Conservation (phyloP, 2,888 invertebrate species). For the Geophilus truncorum region DNA sequence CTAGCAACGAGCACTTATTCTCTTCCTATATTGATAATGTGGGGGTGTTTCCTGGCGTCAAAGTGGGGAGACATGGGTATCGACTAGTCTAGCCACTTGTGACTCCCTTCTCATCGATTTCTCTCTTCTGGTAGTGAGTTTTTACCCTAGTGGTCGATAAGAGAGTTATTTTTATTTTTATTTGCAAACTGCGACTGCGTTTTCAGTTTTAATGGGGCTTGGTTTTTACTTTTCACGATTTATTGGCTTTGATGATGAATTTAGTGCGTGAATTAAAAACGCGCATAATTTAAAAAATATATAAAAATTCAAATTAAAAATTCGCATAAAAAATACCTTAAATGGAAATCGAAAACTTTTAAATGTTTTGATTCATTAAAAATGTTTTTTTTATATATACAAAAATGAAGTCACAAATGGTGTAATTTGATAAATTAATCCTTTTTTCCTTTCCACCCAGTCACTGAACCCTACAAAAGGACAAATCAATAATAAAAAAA, state of each 20-base stretch:
- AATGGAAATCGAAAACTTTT: too few species aligned
- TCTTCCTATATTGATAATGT: neutral
- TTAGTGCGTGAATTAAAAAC: too few species aligned
- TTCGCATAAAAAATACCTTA: too few species aligned
- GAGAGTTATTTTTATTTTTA: neutral
- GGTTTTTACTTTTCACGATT: too few species aligned
- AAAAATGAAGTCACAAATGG: neutral
- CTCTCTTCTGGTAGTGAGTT: neutral
- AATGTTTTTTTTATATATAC: neutral
- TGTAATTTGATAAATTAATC: too few species aligned
- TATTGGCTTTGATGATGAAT: too few species aligned
- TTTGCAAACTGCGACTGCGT: too few species aligned
- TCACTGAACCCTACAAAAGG: neutral
- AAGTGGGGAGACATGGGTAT: neutral
- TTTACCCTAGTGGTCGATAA: neutral
- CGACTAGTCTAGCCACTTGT: neutral
- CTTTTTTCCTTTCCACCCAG: neutral
- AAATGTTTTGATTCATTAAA: too few species aligned
- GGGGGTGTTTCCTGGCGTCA: neutral
- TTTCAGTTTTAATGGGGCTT: too few species aligned
- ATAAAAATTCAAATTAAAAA: too few species aligned
- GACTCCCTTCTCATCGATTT: neutral
- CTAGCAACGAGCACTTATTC: neutral
- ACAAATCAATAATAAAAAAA: neutral
- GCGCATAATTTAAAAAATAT: too few species aligned